phyloP scores from a whole-genome alignment of 2,888 invertebrate species.

The Philopedon plagiatum region DNA sequence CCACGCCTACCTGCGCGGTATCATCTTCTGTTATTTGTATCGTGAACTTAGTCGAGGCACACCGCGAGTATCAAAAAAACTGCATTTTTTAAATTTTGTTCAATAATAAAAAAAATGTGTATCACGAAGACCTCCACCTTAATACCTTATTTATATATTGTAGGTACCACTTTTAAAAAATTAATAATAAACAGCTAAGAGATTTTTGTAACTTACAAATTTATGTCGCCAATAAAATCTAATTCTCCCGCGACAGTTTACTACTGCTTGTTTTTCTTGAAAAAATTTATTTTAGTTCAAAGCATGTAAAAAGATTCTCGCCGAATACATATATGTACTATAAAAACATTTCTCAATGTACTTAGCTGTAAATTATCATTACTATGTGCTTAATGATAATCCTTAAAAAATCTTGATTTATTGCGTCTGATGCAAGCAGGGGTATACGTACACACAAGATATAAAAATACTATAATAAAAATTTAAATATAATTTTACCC shows the following conservation, averaged over 20 bases:
- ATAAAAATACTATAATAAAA: constrained; percentile 2
- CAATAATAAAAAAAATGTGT: too few relatives aligned
- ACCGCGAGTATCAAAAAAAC: too few relatives aligned
- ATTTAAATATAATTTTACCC: background rate
- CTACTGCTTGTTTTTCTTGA: constrained; percentile 2
- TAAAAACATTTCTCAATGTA: constrained; percentile 50
- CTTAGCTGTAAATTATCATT: constrained; percentile 50
- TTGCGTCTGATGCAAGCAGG: constrained; percentile 35
- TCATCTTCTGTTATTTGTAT: too few relatives aligned
- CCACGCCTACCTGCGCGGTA: too few relatives aligned
- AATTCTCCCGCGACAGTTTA: background rate
- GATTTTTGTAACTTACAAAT: background rate
- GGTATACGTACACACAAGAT: constrained; percentile 14
- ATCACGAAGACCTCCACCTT: too few relatives aligned
- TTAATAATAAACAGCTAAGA: background rate
- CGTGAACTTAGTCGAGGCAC: too few relatives aligned
- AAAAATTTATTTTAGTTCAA: background rate
- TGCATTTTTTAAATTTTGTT: too few relatives aligned
- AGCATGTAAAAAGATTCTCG: constrained; percentile 25
- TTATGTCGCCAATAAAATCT: constrained; percentile 3
- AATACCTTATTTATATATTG: too few relatives aligned
- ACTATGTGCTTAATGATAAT: constrained; percentile 53
- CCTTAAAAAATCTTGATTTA: constrained; percentile 53
- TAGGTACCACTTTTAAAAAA: too few relatives aligned
- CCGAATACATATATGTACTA: constrained; percentile 29